A percentile compares a stretch with the other conserved stretches of the same genome.
phyloP scores from a whole-genome alignment of 2,113 vertebrate genomes.

The Choloepus hoffmanni region DNA sequence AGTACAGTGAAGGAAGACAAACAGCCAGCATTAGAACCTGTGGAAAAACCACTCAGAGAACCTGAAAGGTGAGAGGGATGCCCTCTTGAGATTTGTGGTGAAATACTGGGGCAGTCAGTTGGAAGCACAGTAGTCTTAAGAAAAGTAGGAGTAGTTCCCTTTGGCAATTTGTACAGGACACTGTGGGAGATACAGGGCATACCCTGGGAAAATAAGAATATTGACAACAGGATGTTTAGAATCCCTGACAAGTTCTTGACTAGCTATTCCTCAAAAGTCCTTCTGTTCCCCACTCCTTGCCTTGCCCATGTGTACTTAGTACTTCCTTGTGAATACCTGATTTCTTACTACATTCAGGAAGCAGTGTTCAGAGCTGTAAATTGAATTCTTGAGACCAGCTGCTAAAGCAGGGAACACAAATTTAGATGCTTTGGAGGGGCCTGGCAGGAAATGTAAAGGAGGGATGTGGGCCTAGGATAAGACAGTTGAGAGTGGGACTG shows the following conservation, averaged over 20 bases:
- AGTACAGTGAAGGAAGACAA: constrained; percentile 72
- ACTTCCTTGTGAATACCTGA: background rate
- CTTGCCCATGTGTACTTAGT: background rate
- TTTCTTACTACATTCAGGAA: background rate
- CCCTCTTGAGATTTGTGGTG: background rate
- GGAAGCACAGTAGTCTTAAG: background rate
- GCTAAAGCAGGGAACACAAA: background rate
- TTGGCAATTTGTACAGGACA: background rate
- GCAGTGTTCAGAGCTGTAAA: background rate
- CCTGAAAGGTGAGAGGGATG: constrained; percentile 48
- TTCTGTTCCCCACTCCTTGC: background rate
- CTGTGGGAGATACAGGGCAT: background rate
- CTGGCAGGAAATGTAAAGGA: background rate
- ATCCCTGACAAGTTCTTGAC: background rate
- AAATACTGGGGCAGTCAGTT: background rate
- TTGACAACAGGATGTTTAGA: background rate
- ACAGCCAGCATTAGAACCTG: constrained; percentile 63
- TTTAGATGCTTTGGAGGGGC: background rate
- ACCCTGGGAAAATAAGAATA: background rate
- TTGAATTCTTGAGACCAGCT: constrained; percentile 19
- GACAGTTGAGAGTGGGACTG: background rate
- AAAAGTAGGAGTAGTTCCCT: background rate
- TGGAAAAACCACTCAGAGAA: constrained; percentile 62
- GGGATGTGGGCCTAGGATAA: background rate
- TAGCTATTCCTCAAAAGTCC: background rate